Base-by-base conservation (phyloP, 2,113 vertebrate species). In the Raja brachyura region DNA sequence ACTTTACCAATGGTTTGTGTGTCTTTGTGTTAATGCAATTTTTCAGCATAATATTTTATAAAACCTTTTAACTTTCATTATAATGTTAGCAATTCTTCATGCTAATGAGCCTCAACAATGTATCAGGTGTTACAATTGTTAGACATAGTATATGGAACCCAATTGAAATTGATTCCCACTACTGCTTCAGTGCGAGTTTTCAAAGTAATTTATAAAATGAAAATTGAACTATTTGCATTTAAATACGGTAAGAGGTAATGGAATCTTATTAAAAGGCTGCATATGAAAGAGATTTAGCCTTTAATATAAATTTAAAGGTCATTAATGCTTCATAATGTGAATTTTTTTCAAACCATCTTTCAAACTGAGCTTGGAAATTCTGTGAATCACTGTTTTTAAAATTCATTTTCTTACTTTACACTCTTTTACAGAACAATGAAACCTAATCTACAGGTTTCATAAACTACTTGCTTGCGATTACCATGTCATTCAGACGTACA, bases 181-280 rank as follows among this genome's bases (percentile, higher is more conserved):
- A 18, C 63, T 88, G 28, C 83, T 31, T n/a, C 61, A 66, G 83
- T 56, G 63, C 3, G 59, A 63, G 5, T 16, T n/a, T n/a, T 63
- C 83, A 66, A 63, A 63, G 11, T 18, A 63, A 88, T 61, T 63
- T 88, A 83, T 16, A 88, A 88, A 88, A 88, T 63, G 83, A 88
- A 88, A 88, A 88, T 88, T 63, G 83, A 88, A 31, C 59, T 31
- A 66, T 66, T 86, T 86, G 81, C 81, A 86, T 86, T 85, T 63
- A 88, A 13, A n/a, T 88, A 88, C 33, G 31, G 14, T 18, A 61
- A 88, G 59, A 88, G 56, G 83, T 88, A 88, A 88, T 88, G 56
- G 14, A 66, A 20, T 16, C 59, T 88, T 31, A 88, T 63, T 88
- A 63, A 63, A 88, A 66, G 59, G 5, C 83, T 88, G 83, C 13